Conservation (phyloP, 2,797 vertebrate species). For the Notoglanidium macrostoma region DNA sequence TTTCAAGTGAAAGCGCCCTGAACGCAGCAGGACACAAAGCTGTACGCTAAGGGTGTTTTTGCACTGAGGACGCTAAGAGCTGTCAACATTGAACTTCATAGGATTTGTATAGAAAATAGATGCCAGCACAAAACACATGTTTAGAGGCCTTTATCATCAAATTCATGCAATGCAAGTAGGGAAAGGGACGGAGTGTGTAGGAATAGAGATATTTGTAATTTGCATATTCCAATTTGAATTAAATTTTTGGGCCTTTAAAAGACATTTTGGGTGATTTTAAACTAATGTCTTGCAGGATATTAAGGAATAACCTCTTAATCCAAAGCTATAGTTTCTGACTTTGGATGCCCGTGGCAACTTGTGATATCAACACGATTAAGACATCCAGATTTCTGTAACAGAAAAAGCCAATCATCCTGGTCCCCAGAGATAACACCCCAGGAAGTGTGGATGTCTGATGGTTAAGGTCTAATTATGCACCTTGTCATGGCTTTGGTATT, state of each 20-base stretch:
- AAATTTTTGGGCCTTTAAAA: background rate
- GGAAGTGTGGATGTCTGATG: background rate
- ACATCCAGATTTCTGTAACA: slow-evolving; percentile 2
- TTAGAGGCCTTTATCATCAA: background rate
- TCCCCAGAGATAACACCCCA: background rate
- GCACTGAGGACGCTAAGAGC: too few species aligned
- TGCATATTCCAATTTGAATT: background rate
- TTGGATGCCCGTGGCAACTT: background rate
- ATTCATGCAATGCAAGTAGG: background rate
- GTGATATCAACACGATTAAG: background rate
- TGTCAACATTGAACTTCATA: too few species aligned
- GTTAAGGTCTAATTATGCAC: background rate
- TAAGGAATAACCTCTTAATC: background rate
- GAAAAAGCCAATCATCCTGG: background rate
- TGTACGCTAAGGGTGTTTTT: too few species aligned
- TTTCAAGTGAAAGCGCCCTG: too few species aligned
- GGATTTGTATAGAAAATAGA: too few species aligned
- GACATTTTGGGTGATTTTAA: background rate
- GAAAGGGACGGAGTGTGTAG: background rate
- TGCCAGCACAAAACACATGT: too few species aligned
- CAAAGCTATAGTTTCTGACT: background rate
- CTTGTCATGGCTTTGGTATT: slow-evolving; percentile 3
- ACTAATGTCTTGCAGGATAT: background rate
- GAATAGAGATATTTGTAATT: too few species aligned
- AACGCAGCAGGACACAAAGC: too few species aligned